phyloP scores from a whole-genome alignment of 2,797 vertebrate species.

The Varecia variegata region DNA sequence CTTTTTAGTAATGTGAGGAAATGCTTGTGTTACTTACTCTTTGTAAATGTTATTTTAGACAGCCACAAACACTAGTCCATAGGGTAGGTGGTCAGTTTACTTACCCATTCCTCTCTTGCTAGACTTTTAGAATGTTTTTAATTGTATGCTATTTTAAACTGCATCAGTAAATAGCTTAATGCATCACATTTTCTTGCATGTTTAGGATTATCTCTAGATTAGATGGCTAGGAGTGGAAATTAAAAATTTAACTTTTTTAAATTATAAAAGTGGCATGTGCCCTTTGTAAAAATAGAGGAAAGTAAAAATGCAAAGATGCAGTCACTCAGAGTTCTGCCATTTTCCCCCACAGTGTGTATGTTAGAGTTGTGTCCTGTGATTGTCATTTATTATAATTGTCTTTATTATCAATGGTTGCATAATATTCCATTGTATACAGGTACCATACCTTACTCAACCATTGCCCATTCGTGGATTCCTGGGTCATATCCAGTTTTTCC shows the following conservation, averaged over 20 bases:
- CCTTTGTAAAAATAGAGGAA: not conserved
- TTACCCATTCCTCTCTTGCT: not conserved
- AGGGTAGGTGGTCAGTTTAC: not conserved
- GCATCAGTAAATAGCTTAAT: not conserved
- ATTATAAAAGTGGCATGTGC: not conserved
- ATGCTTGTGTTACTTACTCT: not conserved
- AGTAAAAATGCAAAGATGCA: not conserved
- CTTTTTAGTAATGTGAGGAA: not conserved
- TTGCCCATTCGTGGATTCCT: not conserved
- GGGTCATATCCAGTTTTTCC: not conserved
- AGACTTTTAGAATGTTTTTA: not conserved
- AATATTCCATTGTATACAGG: not conserved
- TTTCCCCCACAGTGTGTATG: not conserved
- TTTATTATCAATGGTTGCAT: not conserved
- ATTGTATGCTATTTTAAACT: not conserved
- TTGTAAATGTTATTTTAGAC: not conserved
- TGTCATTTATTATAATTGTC: not conserved
- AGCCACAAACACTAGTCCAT: not conserved
- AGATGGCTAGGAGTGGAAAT: not conserved
- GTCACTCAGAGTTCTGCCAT: not conserved
- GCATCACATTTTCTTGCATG: not conserved
- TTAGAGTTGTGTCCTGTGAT: not conserved
- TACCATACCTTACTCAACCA: not conserved
- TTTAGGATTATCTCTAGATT: not conserved
- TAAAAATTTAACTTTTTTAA: not conserved